Percentiles rank a stretch among this genome's conserved stretches.
Conservation (phyloP, 1,140 invertebrate genomes). For the Tachypleus tridentatus region DNA sequence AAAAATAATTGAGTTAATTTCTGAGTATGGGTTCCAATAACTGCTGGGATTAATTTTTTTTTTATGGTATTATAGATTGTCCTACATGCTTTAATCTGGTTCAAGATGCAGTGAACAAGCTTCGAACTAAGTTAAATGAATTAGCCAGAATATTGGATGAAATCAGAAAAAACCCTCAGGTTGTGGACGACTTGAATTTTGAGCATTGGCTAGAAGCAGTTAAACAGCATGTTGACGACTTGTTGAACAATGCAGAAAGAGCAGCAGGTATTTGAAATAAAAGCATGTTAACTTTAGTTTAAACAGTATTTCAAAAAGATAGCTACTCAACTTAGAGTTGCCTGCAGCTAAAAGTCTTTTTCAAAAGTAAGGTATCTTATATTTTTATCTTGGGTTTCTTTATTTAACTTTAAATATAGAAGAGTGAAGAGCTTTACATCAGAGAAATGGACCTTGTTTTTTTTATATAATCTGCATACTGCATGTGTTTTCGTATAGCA, state of each 20-base stretch:
- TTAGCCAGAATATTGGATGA: conserved; percentile 53
- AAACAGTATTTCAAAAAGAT: no score
- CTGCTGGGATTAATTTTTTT: conserved; percentile 1
- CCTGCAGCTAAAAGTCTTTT: neutral
- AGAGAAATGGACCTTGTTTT: neutral
- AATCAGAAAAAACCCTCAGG: conserved; percentile 48
- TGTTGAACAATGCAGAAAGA: conserved; percentile 12
- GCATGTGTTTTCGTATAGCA: neutral
- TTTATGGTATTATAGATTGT: conserved; percentile 39
- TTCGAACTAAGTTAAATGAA: conserved; percentile 57
- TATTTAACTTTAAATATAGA: neutral
- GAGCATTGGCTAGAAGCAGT: conserved; percentile 57
- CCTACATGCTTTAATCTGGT: conserved; percentile 89
- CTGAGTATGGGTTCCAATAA: neutral
- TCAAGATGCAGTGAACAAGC: conserved; percentile 64
- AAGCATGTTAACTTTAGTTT: neutral
- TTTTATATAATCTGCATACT: no score
- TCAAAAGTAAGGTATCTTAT: neutral
- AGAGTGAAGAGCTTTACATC: neutral
- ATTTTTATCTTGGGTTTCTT: neutral
- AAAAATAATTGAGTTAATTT: neutral
- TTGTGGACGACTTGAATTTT: conserved; percentile 71
- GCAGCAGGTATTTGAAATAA: conserved; percentile 25
- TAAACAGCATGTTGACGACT: conserved; percentile 38
- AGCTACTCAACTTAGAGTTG: neutral